Base-by-base conservation (phyloP, 2,797 vertebrate species). In the Fringilla coelebs region DNA sequence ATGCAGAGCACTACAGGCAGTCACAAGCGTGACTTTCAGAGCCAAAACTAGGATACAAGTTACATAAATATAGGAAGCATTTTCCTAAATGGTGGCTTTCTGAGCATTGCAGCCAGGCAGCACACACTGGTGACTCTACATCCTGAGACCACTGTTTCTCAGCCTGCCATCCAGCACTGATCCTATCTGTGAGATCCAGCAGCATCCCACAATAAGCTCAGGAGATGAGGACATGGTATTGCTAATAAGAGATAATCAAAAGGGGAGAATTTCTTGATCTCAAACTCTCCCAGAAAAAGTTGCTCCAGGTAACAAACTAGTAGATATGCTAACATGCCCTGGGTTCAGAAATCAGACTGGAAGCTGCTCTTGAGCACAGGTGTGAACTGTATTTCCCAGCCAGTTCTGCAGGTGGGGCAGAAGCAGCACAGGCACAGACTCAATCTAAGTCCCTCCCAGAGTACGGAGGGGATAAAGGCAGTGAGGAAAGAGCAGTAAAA, bases 31-130 rank as follows among this genome's bases (percentile, higher is more conserved):
- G 68, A 88, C 62, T 86, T 82, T 57, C 65, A 61, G 61, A 81
- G 78, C 57, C 89, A 92, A 87, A 93, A 90, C 78, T 74, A 84
- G 83, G 76, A 76, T 71, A 71, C 1, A 1, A 65, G 65, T 73
- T 93, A 91, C 85, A 61, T 45, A 94, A 96, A 93, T 82, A 88
- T 22, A 89, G 57, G 71, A 92, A 94, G 61, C n/a, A 57, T 85
- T 87, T 94, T 80, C 72, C 62, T 89, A 55, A 92, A 51, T 4
- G 25, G 48, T 76, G 85, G 58, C 58, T 94, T 93, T 94, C 36
- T 54, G 65, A 93, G 45, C 62, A 10, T 5, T 60, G 84, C 49
- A 77, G 63, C 65, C 58, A 68, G 65, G 40, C 43, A 90, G 57
- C 70, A 29, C 52, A 48, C 12, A 28, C 3, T 57, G 41, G 61